Conservation (phyloP, 1,140 invertebrate genomes). For the Listronotus bonariensis region DNA sequence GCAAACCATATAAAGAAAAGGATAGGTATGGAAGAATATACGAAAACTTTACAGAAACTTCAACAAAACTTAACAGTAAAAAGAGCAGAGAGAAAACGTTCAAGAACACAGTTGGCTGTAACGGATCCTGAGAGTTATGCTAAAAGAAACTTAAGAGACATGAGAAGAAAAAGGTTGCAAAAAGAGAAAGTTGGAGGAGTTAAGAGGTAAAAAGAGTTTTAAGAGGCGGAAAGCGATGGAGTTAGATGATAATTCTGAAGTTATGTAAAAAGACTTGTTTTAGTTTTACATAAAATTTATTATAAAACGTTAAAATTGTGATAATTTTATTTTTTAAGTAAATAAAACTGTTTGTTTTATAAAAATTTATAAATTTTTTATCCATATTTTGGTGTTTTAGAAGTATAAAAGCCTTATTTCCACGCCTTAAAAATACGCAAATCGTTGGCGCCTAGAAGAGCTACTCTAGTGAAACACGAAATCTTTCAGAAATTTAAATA, state of each 20-base stretch:
- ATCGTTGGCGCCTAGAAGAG: too few species aligned
- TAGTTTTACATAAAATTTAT: background rate
- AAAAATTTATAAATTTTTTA: too few species aligned
- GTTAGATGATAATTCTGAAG: slow-evolving; percentile 44
- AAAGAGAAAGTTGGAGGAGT: slow-evolving; percentile 67
- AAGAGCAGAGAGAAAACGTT: slow-evolving; percentile 69
- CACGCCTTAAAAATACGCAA: too few species aligned
- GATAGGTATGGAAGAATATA: slow-evolving; percentile 68
- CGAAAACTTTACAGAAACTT: slow-evolving; percentile 61
- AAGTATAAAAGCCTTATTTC: too few species aligned
- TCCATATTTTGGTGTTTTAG: too few species aligned
- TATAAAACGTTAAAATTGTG: too few species aligned
- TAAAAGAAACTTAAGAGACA: slow-evolving; percentile 77
- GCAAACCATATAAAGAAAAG: slow-evolving; percentile 68
- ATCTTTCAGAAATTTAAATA: too few species aligned
- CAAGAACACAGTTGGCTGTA: slow-evolving; percentile 69
- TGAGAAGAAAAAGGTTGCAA: slow-evolving; percentile 76
- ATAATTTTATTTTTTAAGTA: too few species aligned
- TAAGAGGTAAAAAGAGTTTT: slow-evolving; percentile 55
- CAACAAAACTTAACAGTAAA: slow-evolving; percentile 65
- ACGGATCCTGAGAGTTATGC: slow-evolving; percentile 77
- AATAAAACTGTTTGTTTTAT: background rate
- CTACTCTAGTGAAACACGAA: too few species aligned
- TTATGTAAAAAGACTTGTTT: slow-evolving; percentile 32
- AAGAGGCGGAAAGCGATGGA: slow-evolving; percentile 47